Evolutionary conservation across 2,113 vertebrate genomes (phyloP).

Genomic region (Triplophysa rosa): DNA sequence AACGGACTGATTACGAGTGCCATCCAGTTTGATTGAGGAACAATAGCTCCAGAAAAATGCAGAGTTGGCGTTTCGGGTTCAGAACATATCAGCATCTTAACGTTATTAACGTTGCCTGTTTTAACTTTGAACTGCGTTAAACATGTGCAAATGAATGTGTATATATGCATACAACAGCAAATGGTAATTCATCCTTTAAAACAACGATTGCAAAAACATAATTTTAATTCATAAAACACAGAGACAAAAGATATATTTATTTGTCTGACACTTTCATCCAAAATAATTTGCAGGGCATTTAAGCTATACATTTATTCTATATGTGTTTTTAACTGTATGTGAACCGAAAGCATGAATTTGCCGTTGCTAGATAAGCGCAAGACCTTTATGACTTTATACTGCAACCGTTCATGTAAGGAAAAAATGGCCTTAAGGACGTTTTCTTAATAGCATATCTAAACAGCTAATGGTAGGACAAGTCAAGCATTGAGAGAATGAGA

Average conservation of each 20-base stretch:
- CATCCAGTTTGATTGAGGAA: conserved; percentile 11
- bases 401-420: conserved; percentile 27
- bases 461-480: conserved; percentile 52
- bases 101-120: conserved; percentile 45
- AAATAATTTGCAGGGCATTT: not conserved
- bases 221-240: too few species aligned
- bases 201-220: conserved; percentile 9
- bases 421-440: conserved; percentile 45
- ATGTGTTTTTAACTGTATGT: too few species aligned
- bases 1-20: conserved; percentile 14
- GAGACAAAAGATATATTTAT: too few species aligned
- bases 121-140: conserved; percentile 55
- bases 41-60: conserved; percentile 41
- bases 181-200: conserved; percentile 1
- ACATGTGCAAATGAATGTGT: conserved; percentile 1
- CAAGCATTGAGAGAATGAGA: conserved; percentile 41
- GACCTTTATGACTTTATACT: not conserved
- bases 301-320: too few species aligned
- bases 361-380: too few species aligned
- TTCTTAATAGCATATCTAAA: conserved; percentile 58
- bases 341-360: too few species aligned
- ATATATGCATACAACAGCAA: too few species aligned
- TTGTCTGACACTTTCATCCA: not conserved
- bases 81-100: conserved; percentile 66
- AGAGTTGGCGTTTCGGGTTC: conserved; percentile 38